phyloP scores from a whole-genome alignment of 2,113 vertebrate genomes.

The Hystrix cristata region DNA sequence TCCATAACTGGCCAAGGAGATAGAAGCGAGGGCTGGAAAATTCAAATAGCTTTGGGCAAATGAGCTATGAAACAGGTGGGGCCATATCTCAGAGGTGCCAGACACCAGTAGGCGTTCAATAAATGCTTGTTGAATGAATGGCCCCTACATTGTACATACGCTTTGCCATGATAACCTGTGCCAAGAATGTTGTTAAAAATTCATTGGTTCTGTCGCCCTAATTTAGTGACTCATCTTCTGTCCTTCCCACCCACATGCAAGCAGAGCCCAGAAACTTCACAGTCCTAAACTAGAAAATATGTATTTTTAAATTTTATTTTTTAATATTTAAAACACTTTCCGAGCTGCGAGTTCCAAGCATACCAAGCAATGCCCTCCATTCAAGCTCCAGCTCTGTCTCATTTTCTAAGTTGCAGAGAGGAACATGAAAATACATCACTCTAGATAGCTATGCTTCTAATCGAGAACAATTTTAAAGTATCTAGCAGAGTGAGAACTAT shows the following conservation, averaged over 20 bases:
- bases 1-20: constrained; percentile 7
- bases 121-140: constrained; percentile 68
- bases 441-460: constrained; percentile 10
- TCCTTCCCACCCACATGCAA: constrained; percentile 53
- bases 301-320: neutral
- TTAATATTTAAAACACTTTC: constrained; percentile 54
- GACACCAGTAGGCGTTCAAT: constrained; percentile 53
- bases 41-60: constrained; percentile 54
- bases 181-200: constrained; percentile 72
- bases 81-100: constrained; percentile 51
- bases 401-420: constrained; percentile 19
- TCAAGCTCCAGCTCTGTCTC: neutral
- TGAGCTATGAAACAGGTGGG: constrained; percentile 40
- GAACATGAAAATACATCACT: neutral
- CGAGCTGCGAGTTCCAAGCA: neutral
- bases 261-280: constrained; percentile 67
- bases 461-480: constrained; percentile 53
- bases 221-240: constrained; percentile 70
- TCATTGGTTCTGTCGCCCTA: constrained; percentile 66
- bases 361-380: neutral
- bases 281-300: constrained; percentile 58
- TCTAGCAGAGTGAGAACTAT: constrained; percentile 54
- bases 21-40: constrained; percentile 23
- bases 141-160: neutral
- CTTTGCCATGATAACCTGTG: constrained; percentile 52